Evolutionary conservation across 2,113 vertebrate genomes (phyloP).

Genomic region (Dryoscopus gambensis): DNA sequence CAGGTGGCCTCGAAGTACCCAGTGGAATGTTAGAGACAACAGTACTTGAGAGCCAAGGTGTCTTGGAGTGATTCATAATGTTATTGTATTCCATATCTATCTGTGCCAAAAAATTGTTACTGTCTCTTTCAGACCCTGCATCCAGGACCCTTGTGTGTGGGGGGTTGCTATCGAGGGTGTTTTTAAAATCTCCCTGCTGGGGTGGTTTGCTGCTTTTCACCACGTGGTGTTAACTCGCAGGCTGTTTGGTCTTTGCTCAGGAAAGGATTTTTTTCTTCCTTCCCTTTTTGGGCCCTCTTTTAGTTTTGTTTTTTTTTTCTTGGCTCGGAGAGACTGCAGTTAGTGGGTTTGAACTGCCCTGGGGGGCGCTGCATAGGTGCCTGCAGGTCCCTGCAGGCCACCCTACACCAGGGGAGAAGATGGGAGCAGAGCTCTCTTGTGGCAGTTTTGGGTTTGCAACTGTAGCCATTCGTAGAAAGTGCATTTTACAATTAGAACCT

Average conservation of each 20-base stretch:
- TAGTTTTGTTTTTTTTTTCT: background rate
- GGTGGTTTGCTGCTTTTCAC: background rate
- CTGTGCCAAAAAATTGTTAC: background rate
- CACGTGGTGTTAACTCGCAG: accelerated
- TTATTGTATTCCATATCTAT: background rate
- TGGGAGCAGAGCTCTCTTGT: background rate
- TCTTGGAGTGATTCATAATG: background rate
- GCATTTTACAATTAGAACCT: background rate
- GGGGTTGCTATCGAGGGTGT: accelerated
- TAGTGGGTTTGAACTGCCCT: background rate
- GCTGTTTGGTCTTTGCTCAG: background rate
- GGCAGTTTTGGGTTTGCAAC: background rate
- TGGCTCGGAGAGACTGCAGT: background rate
- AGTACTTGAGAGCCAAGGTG: background rate
- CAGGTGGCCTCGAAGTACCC: background rate
- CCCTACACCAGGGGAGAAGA: background rate
- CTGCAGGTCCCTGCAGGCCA: accelerated
- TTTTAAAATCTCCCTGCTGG: background rate
- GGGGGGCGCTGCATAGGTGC: background rate
- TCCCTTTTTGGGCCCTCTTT: background rate
- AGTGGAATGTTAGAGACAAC: background rate
- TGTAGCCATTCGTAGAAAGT: background rate
- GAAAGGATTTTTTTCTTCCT: background rate
- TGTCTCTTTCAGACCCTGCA: background rate
- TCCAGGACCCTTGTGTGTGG: background rate